Evolutionary conservation across 1,140 invertebrate genomes (phyloP), one percentile per base, ranked within the genome.

Genomic region (Penaeus japonicus): DNA sequence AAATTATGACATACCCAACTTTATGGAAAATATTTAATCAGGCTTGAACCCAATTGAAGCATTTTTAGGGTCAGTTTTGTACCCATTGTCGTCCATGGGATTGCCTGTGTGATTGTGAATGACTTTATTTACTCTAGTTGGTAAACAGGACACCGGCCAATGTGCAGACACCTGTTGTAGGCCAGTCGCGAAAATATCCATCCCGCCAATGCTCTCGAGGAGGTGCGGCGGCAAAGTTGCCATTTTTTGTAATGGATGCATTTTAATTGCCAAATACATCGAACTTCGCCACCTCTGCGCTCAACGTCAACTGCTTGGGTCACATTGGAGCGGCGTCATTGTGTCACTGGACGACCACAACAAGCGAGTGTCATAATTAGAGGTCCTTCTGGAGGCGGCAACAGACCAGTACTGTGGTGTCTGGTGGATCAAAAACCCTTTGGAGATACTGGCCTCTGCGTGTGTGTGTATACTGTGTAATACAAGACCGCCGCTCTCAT

Each of bases 21-120:
- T 85, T 85, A 78, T 85, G 84, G 84, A 85, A 85, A 85, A 85
- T 85, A 85, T 85, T 85, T 85, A 85, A 85, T 85, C 84, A 73
- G 73, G 53, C 62, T 53, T 85, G 84, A 75, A 85, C 35, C 65
- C 27, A 84, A 84, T 84, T 84, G 39, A 70, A 39, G 7, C 57
- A 47, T 84, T 84, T 84, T 62, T 39, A 84, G n/a, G 59, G 81
- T 39, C 24, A 53, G 39, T 22, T 30, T 70, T 35, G 70, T 84
- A 4, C 39, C 39, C 4, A 83, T 27, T 39, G 81, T 73, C 81
- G n/a, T 47, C 22, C 18, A 39, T 27, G 70, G 53, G 81, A 24
- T 47, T 70, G 59, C 53, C 15, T n/a, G 54, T 53, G 81, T 84
- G 32, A 70, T 47, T 59, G 35, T 62, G 27, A 35, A n/a, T 84